Evolutionary conservation across 2,797 vertebrate genomes (phyloP), one percentile per base, ranked within the genome.

Genomic region (Sebastes goodei): DNA sequence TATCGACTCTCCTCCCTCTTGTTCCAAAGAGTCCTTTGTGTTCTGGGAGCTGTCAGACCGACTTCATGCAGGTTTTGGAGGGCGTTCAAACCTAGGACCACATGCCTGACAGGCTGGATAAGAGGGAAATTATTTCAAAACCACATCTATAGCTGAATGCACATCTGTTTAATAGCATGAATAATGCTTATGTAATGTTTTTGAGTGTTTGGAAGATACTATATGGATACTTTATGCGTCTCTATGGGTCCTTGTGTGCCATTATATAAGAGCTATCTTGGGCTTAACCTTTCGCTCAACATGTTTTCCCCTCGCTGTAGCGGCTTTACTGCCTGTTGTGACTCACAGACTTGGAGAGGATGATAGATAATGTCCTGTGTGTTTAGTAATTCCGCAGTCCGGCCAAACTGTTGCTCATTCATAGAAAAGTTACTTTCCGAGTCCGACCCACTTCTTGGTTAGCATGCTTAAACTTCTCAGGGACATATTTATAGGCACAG

Each of bases 361-460:
- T 79, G 81, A 79, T 21, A 10, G 71, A 90, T 78, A 21, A 74
- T 85, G 82, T 87, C 65, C 71, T 82, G 80, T 85, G 78, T 89
- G 74, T 93, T 90, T 69, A 82, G 80, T 81, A 76, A 87, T 89
- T 80, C 75, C 35, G 46, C 71, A 49, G 80, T 78, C 77, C 75
- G 68, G 71, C 77, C 83, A 86, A 89, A 83, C 67, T 85, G 60
- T 76, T 85, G 68, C 78, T 95, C 90, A 93, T 90, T 93, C 90
- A 94, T 80, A 89, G 57, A 90, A 85, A 86, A 71, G 67, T 38
- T 67, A 21, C 82, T 86, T 67, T 84, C 82, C 49, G 49, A 53
- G 20, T 53, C 49, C 32, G 71, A 88, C 86, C 71, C 62, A 84
- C 57, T 85, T 90, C 75, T 85, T 79, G 82, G 64, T 86, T 78